These are phyloP conservation scores for Ariopsis seemanni DNA, from an alignment of 2,113 vertebrate genomes.

Conservation along the genomic window DNA sequence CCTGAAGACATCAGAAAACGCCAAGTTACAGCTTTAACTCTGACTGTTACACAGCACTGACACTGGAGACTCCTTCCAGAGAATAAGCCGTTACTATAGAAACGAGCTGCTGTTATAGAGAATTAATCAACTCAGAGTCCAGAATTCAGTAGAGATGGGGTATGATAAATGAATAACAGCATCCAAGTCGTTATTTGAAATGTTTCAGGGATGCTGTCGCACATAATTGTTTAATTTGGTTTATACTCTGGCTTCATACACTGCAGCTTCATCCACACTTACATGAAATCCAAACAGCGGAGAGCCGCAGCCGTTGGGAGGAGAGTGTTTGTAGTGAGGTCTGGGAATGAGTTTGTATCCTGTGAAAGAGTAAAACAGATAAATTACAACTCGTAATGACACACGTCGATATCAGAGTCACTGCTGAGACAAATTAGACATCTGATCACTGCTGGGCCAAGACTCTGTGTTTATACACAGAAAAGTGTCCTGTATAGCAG, in stretches of 20 bases:
- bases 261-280: conserved; percentile 35
- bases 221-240: no score
- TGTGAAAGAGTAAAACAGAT: conserved; percentile 61
- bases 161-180: not conserved
- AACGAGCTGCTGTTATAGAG: not conserved
- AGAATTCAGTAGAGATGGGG: not conserved
- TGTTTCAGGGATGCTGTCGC: not conserved
- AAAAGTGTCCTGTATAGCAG: not conserved
- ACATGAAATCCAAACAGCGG: conserved; percentile 93
- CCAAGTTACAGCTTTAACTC: not conserved
- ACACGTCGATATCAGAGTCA: not conserved
- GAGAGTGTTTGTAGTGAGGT: conserved; percentile 82
- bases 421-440: not conserved
- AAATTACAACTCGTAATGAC: not conserved
- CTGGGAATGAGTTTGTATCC: conserved; percentile 85
- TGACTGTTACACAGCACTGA: not conserved
- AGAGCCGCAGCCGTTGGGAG: conserved; percentile 96
- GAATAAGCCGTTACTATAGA: not conserved
- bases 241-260: no score
- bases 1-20: not conserved
- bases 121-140: not conserved
- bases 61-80: not conserved
- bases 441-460: not conserved
- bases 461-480: not conserved
- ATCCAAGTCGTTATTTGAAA: not conserved